Conservation (phyloP, 1,140 invertebrate species). For the Phymorhynchus buccinoides region DNA sequence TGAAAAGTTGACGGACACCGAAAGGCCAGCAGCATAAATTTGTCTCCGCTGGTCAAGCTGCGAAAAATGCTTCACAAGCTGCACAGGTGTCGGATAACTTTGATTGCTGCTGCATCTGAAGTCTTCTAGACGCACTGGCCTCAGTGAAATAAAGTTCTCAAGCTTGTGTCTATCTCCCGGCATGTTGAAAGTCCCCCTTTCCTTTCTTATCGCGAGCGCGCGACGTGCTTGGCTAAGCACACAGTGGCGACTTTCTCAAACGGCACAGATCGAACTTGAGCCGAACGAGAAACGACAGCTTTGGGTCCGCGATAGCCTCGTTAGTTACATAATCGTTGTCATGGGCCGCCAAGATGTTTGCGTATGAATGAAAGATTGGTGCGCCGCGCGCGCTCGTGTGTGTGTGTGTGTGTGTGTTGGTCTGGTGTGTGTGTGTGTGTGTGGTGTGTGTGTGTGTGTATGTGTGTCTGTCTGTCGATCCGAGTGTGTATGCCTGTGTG, state of each 20-base stretch:
- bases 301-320: constrained; percentile 9
- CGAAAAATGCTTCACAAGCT: constrained; percentile 37
- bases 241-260: constrained; percentile 28
- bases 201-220: constrained; percentile 30
- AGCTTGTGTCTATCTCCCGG: constrained; percentile 31
- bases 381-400: too few species aligned
- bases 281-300: not conserved
- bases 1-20: constrained; percentile 25
- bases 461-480: too few species aligned
- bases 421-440: too few species aligned
- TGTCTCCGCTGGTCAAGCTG: constrained; percentile 32
- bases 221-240: constrained; percentile 31
- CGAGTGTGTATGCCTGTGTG: not conserved
- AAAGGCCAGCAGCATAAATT: constrained; percentile 40
- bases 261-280: constrained; percentile 3
- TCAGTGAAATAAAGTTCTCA: constrained; percentile 32
- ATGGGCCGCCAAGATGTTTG: not conserved
- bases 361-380: too few species aligned
- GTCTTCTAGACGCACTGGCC: constrained; percentile 38
- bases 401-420: too few species aligned
- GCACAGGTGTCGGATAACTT: constrained; percentile 37
- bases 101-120: constrained; percentile 37
- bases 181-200: constrained; percentile 27
- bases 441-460: too few species aligned
- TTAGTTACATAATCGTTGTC: constrained; percentile 12